phyloP scores from a whole-genome alignment of 2,888 invertebrate species.

The Phalera bucephala region DNA sequence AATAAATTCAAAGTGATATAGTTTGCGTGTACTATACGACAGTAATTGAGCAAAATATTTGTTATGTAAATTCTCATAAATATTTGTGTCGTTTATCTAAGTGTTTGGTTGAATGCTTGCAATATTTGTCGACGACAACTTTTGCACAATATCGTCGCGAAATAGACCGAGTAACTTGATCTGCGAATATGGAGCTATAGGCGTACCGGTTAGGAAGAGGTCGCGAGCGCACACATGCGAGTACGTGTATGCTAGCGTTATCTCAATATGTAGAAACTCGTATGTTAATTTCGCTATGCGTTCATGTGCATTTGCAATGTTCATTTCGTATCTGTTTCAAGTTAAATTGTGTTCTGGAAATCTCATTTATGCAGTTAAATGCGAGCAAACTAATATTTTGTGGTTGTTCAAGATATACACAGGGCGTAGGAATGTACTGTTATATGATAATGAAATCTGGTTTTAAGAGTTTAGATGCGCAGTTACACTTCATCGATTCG shows the following conservation, averaged over 20 bases:
- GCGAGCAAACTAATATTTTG: too few species aligned
- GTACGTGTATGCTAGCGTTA: neutral
- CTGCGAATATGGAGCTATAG: constrained; percentile 18
- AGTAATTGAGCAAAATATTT: too few species aligned
- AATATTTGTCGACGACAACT: constrained; percentile 11
- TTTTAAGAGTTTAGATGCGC: too few species aligned
- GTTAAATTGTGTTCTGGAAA: neutral
- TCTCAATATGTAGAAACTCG: constrained; percentile 6
- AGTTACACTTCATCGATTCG: too few species aligned
- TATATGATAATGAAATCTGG: too few species aligned
- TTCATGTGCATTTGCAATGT: neutral
- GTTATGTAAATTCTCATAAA: neutral
- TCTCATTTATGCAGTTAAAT: neutral
- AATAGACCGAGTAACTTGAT: constrained; percentile 20
- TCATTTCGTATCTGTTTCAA: neutral
- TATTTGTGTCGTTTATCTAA: constrained; percentile 2
- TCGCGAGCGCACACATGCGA: constrained; percentile 1
- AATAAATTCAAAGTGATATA: too few species aligned
- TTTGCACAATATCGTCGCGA: constrained; percentile 14
- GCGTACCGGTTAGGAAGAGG: constrained; percentile 12
- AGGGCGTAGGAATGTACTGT: too few species aligned
- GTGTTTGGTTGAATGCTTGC: constrained; percentile 3
- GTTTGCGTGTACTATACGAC: too few species aligned
- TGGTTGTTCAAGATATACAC: too few species aligned
- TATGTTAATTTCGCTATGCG: constrained; percentile 1